Conservation (phyloP, 2,888 invertebrate species). For the Lysandra bellargus region DNA sequence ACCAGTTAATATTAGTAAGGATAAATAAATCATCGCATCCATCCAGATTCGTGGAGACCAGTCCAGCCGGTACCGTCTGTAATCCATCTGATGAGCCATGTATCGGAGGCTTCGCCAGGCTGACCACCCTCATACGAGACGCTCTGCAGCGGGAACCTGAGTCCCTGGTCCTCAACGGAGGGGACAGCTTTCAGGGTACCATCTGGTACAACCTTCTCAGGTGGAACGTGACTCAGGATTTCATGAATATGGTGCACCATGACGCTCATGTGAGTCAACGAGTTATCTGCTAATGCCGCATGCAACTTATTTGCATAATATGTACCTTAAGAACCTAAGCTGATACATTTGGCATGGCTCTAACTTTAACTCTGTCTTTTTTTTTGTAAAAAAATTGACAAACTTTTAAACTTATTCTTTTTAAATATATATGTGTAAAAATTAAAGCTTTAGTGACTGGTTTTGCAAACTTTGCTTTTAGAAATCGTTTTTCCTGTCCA, state of each 20-base stretch:
- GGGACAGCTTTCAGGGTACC: constrained; percentile 86
- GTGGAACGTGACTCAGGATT: constrained; percentile 88
- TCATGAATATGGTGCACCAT: constrained; percentile 88
- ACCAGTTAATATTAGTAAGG: no score
- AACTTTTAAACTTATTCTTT: no score
- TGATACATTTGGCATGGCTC: no score
- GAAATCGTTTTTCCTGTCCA: no score
- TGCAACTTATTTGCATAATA: no score
- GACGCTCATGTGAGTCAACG: constrained; percentile 85
- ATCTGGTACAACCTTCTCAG: constrained; percentile 88
- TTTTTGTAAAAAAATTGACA: no score
- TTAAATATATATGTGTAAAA: no score
- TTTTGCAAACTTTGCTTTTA: no score
- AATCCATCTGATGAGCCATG: constrained; percentile 72
- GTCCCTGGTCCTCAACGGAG: constrained; percentile 83
- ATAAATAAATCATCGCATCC: not conserved
- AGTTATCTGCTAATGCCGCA: no score
- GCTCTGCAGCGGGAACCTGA: constrained; percentile 77
- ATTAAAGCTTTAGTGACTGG: no score
- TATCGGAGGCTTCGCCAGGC: constrained; percentile 86
- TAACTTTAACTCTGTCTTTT: no score
- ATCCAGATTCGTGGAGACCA: constrained; percentile 82
- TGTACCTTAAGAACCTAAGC: no score
- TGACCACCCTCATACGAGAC: constrained; percentile 79
- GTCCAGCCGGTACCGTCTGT: constrained; percentile 78